Percentiles rank a stretch among this genome's conserved stretches.
Evolutionary conservation across 2,888 invertebrate species (phyloP).

Genomic region (Lycocerus yunnanus): DNA sequence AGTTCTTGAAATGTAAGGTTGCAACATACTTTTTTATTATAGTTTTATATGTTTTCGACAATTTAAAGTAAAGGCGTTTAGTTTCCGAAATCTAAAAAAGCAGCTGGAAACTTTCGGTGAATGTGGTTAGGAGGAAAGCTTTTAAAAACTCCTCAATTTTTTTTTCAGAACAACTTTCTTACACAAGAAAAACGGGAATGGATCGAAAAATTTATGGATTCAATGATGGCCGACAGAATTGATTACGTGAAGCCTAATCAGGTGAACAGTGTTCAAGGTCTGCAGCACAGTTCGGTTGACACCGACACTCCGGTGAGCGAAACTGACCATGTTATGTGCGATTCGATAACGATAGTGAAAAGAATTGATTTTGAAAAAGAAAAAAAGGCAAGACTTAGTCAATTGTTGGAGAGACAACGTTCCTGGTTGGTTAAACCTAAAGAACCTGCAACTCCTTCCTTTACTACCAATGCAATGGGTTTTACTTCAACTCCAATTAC

Average conservation of each 20-base stretch:
- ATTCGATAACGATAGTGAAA: not conserved
- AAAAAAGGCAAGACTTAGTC: not conserved
- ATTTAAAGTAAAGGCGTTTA: no score
- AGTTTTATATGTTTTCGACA: no score
- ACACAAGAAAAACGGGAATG: constrained; percentile 7
- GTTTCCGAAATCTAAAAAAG: no score
- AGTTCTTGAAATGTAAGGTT: no score
- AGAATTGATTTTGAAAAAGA: not conserved
- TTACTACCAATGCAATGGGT: not conserved
- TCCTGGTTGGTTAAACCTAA: not conserved
- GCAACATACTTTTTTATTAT: no score
- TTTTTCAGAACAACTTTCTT: not conserved
- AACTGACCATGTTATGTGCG: not conserved
- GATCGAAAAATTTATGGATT: constrained; percentile 12
- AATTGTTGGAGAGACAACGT: not conserved
- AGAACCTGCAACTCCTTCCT: not conserved
- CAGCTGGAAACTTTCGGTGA: no score
- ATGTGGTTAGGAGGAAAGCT: no score
- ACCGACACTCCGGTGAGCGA: not conserved
- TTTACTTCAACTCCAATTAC: not conserved
- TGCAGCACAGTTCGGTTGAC: not conserved
- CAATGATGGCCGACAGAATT: constrained; percentile 10
- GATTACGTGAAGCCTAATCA: constrained; percentile 12
- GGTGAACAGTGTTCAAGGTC: constrained; percentile 1
- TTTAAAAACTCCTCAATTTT: not conserved